phyloP scores from a whole-genome alignment of 2,888 invertebrate species.

The Seira musarum region DNA sequence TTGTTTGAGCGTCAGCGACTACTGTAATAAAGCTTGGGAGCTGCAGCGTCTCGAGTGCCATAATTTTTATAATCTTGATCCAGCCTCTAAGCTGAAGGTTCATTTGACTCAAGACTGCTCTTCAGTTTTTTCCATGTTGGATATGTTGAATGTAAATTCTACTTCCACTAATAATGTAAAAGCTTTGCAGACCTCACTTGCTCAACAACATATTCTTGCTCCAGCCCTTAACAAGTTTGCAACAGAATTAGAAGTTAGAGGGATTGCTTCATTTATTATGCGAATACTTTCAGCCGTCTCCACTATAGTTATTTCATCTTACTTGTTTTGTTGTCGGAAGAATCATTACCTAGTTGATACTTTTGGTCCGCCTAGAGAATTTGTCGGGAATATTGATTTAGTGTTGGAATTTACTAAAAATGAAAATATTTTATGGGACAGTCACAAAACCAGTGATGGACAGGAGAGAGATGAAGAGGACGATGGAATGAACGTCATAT shows the following conservation, averaged over 20 bases:
- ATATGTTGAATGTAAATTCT: too few relatives aligned
- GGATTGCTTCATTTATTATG: conserved; percentile 27
- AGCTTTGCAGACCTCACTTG: too few relatives aligned
- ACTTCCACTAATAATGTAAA: too few relatives aligned
- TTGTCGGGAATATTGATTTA: conserved; percentile 30
- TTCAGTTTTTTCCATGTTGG: too few relatives aligned
- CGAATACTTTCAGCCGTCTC: conserved; percentile 34
- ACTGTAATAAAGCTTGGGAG: conserved; percentile 59
- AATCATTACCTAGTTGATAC: conserved; percentile 32
- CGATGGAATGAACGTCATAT: conserved; percentile 31
- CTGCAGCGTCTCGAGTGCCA: conserved; percentile 47
- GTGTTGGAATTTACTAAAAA: too few relatives aligned
- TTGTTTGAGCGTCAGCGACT: conserved; percentile 35
- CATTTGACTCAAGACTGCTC: conserved; percentile 44
- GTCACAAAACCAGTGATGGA: neutral
- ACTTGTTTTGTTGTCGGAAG: conserved; percentile 47
- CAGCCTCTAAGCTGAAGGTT: conserved; percentile 17
- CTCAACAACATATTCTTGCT: too few relatives aligned
- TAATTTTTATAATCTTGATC: conserved; percentile 30
- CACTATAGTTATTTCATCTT: conserved; percentile 30
- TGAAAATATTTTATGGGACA: too few relatives aligned
- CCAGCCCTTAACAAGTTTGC: too few relatives aligned
- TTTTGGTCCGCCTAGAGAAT: conserved; percentile 37
- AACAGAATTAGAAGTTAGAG: conserved; percentile 31
- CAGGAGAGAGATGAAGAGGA: neutral